phyloP scores from a whole-genome alignment of 1,140 invertebrate species.

The Marisa cornuarietis region DNA sequence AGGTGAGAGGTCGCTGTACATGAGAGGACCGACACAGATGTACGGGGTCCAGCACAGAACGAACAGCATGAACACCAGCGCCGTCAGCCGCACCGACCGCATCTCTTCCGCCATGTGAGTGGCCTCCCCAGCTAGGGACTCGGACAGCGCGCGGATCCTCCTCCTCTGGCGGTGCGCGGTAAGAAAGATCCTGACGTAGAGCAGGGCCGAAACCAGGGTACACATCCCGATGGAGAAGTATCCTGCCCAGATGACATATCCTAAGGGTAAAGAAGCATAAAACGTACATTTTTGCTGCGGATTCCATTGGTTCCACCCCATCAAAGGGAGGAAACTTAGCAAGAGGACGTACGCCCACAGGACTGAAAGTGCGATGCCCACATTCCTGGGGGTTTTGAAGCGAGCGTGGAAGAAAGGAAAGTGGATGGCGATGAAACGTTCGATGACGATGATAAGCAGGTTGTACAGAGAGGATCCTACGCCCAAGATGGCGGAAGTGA shows the following conservation, averaged over 20 bases:
- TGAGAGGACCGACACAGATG: slow-evolving; percentile 30
- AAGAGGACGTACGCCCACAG: slow-evolving; percentile 35
- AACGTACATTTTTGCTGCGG: slow-evolving; percentile 28
- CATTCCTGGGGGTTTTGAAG: slow-evolving; percentile 26
- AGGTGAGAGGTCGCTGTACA: slow-evolving; percentile 27
- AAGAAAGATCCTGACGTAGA: slow-evolving; percentile 36
- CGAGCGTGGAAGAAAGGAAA: slow-evolving; percentile 31
- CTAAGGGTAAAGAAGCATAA: slow-evolving; percentile 29
- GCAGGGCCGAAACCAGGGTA: slow-evolving; percentile 14
- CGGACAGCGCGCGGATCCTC: slow-evolving; percentile 7
- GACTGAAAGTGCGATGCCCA: slow-evolving; percentile 18
- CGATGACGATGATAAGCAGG: slow-evolving; percentile 34
- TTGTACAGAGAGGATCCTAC: slow-evolving; percentile 37
- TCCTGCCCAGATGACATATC: slow-evolving; percentile 17
- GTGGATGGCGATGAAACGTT: slow-evolving; percentile 38
- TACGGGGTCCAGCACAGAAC: slow-evolving; percentile 43
- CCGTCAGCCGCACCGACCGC: slow-evolving; percentile 35
- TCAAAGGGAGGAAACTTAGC: slow-evolving; percentile 26
- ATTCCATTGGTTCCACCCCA: slow-evolving; percentile 34
- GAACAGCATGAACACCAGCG: slow-evolving; percentile 40
- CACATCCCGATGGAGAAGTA: slow-evolving; percentile 29
- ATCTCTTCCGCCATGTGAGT: slow-evolving; percentile 15
- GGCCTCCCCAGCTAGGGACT: no score
- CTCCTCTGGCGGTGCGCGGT: slow-evolving; percentile 13
- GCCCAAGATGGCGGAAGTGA: slow-evolving; percentile 29